phyloP scores from a whole-genome alignment of 2,797 vertebrate genomes.

The Danio jaintianensis region DNA sequence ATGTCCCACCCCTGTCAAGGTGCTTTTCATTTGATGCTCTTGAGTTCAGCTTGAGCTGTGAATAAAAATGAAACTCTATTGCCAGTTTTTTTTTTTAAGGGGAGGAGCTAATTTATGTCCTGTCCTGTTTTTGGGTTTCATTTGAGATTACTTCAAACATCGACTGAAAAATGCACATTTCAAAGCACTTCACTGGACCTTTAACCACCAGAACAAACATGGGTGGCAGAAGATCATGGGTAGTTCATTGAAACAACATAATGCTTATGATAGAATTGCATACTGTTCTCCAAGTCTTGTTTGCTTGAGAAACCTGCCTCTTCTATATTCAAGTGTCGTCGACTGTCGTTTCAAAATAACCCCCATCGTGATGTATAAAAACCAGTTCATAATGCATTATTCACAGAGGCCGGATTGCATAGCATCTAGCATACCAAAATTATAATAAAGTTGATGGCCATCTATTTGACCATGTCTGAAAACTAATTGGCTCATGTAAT shows the following conservation, averaged over 20 bases:
- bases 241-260: neutral
- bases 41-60: too few species aligned
- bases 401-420: neutral
- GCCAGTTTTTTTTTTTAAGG: too few species aligned
- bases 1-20: too few species aligned
- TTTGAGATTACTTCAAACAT: too few species aligned
- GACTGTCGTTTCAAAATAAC: neutral
- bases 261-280: neutral
- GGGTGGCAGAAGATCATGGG: neutral
- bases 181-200: too few species aligned
- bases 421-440: conserved; percentile 3
- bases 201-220: neutral
- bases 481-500: conserved; percentile 20
- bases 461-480: conserved; percentile 28
- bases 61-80: too few species aligned
- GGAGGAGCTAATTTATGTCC: too few species aligned
- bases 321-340: neutral
- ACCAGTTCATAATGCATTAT: neutral
- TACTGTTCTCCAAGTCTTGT: neutral
- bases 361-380: neutral
- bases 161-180: too few species aligned
- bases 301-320: neutral
- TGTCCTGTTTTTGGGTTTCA: too few species aligned
- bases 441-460: conserved; percentile 19
- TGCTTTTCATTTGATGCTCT: too few species aligned